These are phyloP conservation scores for Tympanoctomys barrerae DNA, from an alignment of 2,797 vertebrate genomes.

Conservation along the genomic window DNA sequence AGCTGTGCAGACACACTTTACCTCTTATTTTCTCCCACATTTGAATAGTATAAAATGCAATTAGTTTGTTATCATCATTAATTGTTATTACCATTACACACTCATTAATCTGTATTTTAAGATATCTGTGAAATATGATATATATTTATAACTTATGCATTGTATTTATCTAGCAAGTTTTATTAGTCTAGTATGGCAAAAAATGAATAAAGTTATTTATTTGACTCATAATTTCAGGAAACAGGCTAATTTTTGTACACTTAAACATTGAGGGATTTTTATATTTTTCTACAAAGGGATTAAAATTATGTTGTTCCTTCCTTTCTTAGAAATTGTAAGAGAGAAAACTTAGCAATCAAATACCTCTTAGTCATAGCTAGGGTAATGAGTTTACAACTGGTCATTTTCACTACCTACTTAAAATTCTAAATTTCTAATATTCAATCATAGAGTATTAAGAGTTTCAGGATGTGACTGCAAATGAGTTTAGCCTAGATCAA, in stretches of 20 bases:
- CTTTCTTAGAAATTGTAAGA: not conserved
- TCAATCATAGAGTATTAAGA: not conserved
- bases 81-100: not conserved
- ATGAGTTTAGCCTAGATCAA: not conserved
- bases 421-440: not conserved
- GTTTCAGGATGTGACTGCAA: not conserved
- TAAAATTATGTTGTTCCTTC: not conserved
- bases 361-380: not conserved
- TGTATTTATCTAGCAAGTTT: not conserved
- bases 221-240: not conserved
- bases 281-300: not conserved
- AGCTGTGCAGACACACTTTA: not conserved
- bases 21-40: not conserved
- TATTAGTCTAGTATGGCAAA: not conserved
- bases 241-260: slow-evolving; percentile 7
- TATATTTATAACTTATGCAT: not conserved
- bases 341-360: not conserved
- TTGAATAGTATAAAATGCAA: not conserved
- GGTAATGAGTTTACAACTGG: not conserved
- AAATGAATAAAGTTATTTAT: not conserved
- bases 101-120: not conserved
- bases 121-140: not conserved
- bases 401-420: not conserved
- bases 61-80: not conserved
- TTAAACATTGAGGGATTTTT: not conserved